Evolutionary conservation across 2,888 invertebrate genomes (phyloP).

Genomic region (Gandaritis pyraliata): DNA sequence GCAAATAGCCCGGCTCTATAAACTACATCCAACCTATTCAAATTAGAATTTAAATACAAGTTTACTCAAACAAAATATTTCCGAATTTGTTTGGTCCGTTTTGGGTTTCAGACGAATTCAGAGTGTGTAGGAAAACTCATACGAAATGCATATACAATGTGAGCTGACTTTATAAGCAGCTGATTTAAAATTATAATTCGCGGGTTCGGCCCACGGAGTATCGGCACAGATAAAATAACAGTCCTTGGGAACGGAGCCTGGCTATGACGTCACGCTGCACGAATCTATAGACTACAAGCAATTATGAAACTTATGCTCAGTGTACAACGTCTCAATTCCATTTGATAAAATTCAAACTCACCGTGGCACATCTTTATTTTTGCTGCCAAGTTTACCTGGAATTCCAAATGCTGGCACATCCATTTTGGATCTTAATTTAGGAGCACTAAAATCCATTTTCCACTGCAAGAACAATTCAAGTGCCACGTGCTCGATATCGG

Average conservation of each 20-base stretch:
- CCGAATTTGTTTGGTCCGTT: slow-evolving; percentile 42
- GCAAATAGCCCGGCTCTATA: not conserved
- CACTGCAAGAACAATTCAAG: not conserved
- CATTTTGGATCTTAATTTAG: not conserved
- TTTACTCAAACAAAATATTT: slow-evolving; percentile 27
- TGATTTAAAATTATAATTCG: slow-evolving; percentile 72
- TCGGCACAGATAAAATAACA: slow-evolving; percentile 43
- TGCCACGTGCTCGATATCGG: slow-evolving; percentile 28
- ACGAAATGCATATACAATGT: slow-evolving; percentile 58
- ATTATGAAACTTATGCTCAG: not conserved
- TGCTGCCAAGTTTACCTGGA: slow-evolving; percentile 15
- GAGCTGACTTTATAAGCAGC: slow-evolving; percentile 59
- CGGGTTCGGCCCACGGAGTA: slow-evolving; percentile 44
- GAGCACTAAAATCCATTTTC: slow-evolving; percentile 1
- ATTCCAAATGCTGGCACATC: not conserved
- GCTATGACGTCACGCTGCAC: not conserved
- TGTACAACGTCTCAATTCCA: not conserved
- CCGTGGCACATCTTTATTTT: not conserved
- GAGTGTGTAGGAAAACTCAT: slow-evolving; percentile 56
- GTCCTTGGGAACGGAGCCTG: not conserved
- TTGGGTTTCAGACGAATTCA: slow-evolving; percentile 45
- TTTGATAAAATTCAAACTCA: not conserved
- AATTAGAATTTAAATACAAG: slow-evolving; percentile 27
- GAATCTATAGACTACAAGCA: slow-evolving; percentile 2
- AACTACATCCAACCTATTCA: slow-evolving; percentile 19